Evolutionary conservation across 2,888 invertebrate genomes (phyloP), one percentile per base, ranked within the genome.

Genomic region (Drosophila robusta): DNA sequence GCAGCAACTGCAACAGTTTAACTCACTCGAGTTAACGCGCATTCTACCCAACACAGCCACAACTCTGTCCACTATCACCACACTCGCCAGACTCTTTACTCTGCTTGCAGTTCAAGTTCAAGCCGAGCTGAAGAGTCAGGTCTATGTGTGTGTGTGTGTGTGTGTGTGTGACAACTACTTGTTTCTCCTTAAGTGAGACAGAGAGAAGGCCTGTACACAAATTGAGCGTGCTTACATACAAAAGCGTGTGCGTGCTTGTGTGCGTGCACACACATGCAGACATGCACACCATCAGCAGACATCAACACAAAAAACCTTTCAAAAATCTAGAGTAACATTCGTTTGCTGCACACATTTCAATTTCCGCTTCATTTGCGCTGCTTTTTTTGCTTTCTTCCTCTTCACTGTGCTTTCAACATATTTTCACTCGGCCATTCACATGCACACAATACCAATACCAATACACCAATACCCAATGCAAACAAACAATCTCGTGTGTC

Each of bases 281-380:
- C 49, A 47, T 32, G 29, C 41, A 44, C 52, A 45, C 26, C 49
- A 18, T 18, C n/a, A 70, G 56, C 63, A 62, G 73, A 67, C 68
- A 69, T 79, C 68, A 55, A 80, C 84, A 86, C 72, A 87, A 83
- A 87, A 80, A 80, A 69, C 80, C 80, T 80, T 80, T 80, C 87
- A 86, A 80, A 80, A 76, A 75, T 87, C 61, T 69, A 80, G 76
- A 46, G 72, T 52, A 60, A 66, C 70, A 78, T 77, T 69, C 83
- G 73, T 67, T 76, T 70, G 72, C 56, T 42, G 64, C 70, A 65
- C 68, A 78, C 77, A 83, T 86, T 82, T 83, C 78, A 82, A 86
- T 82, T 82, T 82, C 83, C 82, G 86, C 86, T 82, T 83, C 82
- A 82, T 82, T 86, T 77, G 64, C 75, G 69, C 29, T 68, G 34